Conservation (phyloP, 2,113 vertebrate genomes). For the Caranx melampygus region DNA sequence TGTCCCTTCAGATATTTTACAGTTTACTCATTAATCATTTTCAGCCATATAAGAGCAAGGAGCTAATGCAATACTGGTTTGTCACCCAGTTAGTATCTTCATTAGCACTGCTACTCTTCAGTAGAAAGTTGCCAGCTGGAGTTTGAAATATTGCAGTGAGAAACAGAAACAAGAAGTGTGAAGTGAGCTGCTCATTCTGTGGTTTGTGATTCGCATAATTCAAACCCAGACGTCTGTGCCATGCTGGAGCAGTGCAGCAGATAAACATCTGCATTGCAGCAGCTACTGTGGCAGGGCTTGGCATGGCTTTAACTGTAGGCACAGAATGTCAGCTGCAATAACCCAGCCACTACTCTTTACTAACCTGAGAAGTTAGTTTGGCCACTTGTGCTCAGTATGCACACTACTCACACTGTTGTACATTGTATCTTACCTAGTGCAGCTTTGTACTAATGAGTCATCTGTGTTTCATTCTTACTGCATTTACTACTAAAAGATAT, state of each 20-base stretch:
- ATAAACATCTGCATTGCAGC: neutral
- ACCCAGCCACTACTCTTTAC: neutral
- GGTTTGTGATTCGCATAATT: too few relatives aligned
- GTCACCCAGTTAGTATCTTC: neutral
- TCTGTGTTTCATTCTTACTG: conserved; percentile 21
- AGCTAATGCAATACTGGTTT: too few relatives aligned
- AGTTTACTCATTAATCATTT: neutral
- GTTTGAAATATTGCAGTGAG: too few relatives aligned
- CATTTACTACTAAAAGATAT: neutral
- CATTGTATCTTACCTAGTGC: neutral
- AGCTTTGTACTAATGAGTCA: neutral
- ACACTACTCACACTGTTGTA: neutral
- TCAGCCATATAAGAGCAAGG: too few relatives aligned
- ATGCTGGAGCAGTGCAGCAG: neutral
- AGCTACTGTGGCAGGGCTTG: neutral
- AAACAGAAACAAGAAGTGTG: neutral
- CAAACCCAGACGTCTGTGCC: neutral
- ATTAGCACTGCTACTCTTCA: too few relatives aligned
- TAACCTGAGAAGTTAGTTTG: neutral
- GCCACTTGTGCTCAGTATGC: neutral
- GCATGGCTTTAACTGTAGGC: neutral
- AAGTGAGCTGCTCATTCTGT: neutral
- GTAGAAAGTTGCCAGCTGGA: too few relatives aligned
- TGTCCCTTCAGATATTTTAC: neutral
- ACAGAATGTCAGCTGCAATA: neutral